These are phyloP conservation scores for Euleptes europaea DNA, from an alignment of 2,113 vertebrate genomes.

Conservation along the genomic window DNA sequence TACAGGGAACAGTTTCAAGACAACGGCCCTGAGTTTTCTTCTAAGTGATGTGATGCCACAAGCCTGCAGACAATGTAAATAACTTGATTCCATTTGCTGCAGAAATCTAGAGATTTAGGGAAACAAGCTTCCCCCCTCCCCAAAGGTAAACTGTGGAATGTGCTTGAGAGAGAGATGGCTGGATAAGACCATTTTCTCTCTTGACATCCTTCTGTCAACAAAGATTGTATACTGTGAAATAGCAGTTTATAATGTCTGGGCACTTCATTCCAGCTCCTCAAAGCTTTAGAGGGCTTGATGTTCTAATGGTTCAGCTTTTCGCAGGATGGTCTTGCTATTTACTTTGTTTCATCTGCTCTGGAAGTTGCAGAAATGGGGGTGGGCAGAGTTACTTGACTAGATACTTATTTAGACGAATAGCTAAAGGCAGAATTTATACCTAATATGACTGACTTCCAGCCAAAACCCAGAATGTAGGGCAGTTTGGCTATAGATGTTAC, in stretches of 20 bases:
- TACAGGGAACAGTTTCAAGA: slow-evolving; percentile 22
- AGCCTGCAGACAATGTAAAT: slow-evolving; percentile 45
- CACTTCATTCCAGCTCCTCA: slow-evolving; percentile 32
- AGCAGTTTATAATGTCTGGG: slow-evolving; percentile 28
- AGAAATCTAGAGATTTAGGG: slow-evolving; percentile 62
- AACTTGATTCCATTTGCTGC: slow-evolving; percentile 40
- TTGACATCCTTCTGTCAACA: slow-evolving; percentile 55
- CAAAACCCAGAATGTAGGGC: not conserved
- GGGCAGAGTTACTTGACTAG: not conserved
- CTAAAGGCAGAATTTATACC: not conserved
- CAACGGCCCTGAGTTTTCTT: slow-evolving; percentile 40
- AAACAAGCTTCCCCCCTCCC: slow-evolving; percentile 14
- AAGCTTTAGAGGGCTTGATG: slow-evolving; percentile 29
- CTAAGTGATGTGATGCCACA: slow-evolving; percentile 27
- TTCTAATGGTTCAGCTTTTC: slow-evolving; percentile 16
- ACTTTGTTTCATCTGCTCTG: not conserved
- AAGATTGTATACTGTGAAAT: slow-evolving; percentile 18
- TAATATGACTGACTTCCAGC: not conserved
- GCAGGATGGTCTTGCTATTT: not conserved
- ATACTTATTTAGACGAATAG: not conserved
- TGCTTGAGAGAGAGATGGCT: not conserved
- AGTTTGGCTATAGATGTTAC: not conserved
- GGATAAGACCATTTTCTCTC: slow-evolving; percentile 41
- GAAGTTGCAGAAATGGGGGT: not conserved
- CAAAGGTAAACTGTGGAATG: slow-evolving; percentile 8